These are phyloP conservation scores for Lathamus discolor DNA, from an alignment of 2,113 vertebrate genomes.

Conservation along the genomic window DNA sequence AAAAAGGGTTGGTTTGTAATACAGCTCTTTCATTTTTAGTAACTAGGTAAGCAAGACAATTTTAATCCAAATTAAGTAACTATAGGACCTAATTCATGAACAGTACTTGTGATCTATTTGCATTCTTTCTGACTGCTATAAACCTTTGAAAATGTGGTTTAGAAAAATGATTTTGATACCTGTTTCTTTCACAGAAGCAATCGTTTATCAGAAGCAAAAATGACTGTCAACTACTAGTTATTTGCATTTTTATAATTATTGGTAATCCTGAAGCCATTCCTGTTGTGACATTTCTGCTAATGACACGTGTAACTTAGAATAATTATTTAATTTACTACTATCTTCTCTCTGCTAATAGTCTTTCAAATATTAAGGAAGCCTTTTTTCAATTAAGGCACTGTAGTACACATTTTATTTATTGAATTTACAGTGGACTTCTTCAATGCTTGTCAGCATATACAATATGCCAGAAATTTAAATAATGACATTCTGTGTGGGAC, in stretches of 20 bases:
- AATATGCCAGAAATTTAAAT: constrained; percentile 67
- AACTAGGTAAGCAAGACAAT: neutral
- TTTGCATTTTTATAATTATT: neutral
- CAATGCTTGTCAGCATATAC: neutral
- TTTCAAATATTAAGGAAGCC: neutral
- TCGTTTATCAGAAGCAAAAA: neutral
- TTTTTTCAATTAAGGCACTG: neutral
- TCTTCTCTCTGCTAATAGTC: neutral
- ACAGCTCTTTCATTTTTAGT: neutral
- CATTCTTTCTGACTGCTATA: neutral
- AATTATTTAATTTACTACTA: neutral
- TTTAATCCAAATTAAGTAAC: neutral
- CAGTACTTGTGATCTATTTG: neutral
- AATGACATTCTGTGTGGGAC: constrained; percentile 57
- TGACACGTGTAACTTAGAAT: neutral
- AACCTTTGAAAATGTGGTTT: neutral
- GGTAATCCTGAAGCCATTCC: neutral
- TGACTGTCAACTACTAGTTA: neutral
- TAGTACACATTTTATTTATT: constrained; percentile 58
- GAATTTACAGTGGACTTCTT: constrained; percentile 12
- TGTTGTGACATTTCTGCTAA: neutral
- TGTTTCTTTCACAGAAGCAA: neutral
- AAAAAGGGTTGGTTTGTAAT: neutral
- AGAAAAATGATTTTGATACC: neutral
- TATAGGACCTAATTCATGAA: neutral